Evolutionary conservation across 2,888 invertebrate species (phyloP).

Genomic region (Sicus ferrugineus): DNA sequence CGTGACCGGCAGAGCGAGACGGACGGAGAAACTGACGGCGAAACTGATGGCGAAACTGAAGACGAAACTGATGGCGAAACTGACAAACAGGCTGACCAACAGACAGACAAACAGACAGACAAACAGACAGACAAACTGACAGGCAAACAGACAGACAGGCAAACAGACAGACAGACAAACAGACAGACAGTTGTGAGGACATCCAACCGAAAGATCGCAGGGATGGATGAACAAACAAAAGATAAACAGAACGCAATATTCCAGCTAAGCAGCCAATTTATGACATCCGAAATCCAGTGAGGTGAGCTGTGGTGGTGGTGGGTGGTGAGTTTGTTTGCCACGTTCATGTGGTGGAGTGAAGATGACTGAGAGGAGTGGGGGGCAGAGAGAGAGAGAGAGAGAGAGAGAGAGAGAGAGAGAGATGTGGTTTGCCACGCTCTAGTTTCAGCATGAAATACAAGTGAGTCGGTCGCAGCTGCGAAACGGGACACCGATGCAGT

Average conservation of each 20-base stretch:
- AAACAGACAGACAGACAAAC: background rate
- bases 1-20: background rate
- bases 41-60: background rate
- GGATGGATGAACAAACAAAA: background rate
- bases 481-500: conserved; percentile 2
- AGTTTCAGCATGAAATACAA: background rate
- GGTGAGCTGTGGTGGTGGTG: too few relatives aligned
- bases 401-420: background rate
- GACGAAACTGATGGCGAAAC: background rate
- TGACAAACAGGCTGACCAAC: background rate
- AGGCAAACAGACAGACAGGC: background rate
- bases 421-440: background rate
- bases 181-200: background rate
- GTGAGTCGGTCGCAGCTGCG: conserved; percentile 11
- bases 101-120: background rate
- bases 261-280: conserved; percentile 21
- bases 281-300: too few relatives aligned
- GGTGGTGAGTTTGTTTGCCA: too few relatives aligned
- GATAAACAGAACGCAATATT: background rate
- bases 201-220: too few relatives aligned
- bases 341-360: background rate
- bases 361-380: background rate
- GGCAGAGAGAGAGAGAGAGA: background rate
- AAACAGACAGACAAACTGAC: background rate
- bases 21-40: too few relatives aligned